Evolutionary conservation across 2,113 vertebrate genomes (phyloP), one percentile per base, ranked within the genome.

Genomic region (Odobenus rosmarus): DNA sequence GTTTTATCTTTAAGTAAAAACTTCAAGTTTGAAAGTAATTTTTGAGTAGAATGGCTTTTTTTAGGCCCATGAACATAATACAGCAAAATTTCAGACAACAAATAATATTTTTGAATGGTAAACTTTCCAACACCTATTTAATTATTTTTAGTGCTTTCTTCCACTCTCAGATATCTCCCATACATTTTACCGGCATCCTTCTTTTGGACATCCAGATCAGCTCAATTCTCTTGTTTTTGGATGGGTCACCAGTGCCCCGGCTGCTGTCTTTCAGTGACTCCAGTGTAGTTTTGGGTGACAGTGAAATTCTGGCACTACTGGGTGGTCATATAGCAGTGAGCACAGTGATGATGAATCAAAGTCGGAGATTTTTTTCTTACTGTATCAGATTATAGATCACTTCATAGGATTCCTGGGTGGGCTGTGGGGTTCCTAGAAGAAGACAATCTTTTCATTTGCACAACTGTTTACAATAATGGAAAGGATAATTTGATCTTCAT

Each of bases 401-500:
- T 94, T 83, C 28, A 31, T 19, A 88, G 62, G 5, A 88, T 14
- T 95, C 53, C 26, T 94, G 31, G 57, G n/a, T 84, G 9, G 21
- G 5, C 42, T 93, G n/a, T 81, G 46, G 18, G 49, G 19, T 93
- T 88, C 24, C 28, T 9, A 31, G 74, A 81, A 42, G 18, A 81
- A 90, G 39, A 67, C 42, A 46, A 53, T 53, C 42, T 95, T 97
- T 93, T 82, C 57, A 87, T 55, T 96, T 90, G 31, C 12, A 90
- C 57, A 96, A 92, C 59, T 89, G 31, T 92, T 95, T 96, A 36
- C n/a, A 93, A 84, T 92, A 93, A 91, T 39, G 36, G 39, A 79
- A 33, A 92, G 13, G 9, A 93, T 67, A 95, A 93, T 77, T 88
- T 94, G 53, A 76, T 77, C 72, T 72, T 95, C 36, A 95, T 89